These are phyloP conservation scores for Polydrusus pterygomalis DNA, from an alignment of 2,888 invertebrate genomes.

Conservation along the genomic window DNA sequence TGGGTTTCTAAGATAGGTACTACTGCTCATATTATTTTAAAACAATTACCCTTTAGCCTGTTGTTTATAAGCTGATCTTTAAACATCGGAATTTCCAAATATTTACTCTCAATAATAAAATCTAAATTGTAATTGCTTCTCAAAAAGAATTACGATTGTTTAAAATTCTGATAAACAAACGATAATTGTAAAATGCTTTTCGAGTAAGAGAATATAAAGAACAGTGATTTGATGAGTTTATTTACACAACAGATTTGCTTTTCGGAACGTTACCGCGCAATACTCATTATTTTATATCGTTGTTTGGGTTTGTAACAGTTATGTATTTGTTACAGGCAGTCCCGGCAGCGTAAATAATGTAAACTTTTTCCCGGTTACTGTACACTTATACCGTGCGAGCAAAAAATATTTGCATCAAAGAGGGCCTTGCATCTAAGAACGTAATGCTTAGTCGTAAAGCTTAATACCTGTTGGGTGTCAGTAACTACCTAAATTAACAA, in stretches of 20 bases:
- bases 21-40: constrained; percentile 34
- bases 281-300: constrained; percentile 1
- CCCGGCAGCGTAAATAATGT: no score
- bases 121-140: constrained; percentile 48
- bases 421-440: no score
- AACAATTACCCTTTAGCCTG: constrained; percentile 29
- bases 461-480: no score
- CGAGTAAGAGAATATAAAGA: constrained; percentile 47
- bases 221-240: constrained; percentile 41
- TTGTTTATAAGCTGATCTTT: constrained; percentile 24
- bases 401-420: no score
- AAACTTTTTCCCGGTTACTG: no score
- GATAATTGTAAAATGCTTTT: constrained; percentile 51
- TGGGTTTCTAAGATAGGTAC: no score
- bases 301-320: background rate
- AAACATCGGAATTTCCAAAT: constrained; percentile 45
- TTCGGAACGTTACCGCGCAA: constrained; percentile 4
- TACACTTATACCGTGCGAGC: no score
- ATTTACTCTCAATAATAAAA: constrained; percentile 46
- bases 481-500: no score
- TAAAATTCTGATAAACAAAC: constrained; percentile 43
- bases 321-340: background rate
- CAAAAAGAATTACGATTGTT: constrained; percentile 52
- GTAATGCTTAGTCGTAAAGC: no score
- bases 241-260: constrained; percentile 38